Evolutionary conservation across 2,888 invertebrate genomes (phyloP).

Genomic region (Lithodes maja): DNA sequence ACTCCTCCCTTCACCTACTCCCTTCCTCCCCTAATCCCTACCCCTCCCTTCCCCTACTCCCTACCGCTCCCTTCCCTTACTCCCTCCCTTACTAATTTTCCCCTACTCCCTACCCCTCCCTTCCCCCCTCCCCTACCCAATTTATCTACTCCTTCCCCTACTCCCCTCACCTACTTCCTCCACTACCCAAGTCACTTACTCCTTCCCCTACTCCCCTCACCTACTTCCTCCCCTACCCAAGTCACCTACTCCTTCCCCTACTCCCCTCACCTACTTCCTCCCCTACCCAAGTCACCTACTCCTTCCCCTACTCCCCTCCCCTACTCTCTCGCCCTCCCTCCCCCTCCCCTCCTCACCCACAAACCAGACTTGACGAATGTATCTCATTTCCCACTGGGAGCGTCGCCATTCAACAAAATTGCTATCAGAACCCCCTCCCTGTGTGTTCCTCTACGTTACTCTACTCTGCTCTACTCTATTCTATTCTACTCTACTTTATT

Average conservation of each 20-base stretch:
- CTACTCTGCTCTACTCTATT: not conserved
- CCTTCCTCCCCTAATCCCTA: not conserved
- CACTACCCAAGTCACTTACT: not conserved
- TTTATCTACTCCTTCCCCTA: not conserved
- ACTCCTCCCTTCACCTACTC: not conserved
- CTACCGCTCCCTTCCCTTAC: not conserved
- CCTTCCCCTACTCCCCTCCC: slow-evolving; percentile 19
- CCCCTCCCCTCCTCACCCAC: not conserved
- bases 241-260: no score
- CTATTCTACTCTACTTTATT: not conserved
- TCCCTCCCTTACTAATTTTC: not conserved
- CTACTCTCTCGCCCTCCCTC: slow-evolving; percentile 8
- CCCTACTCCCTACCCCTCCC: not conserved
- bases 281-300: not conserved
- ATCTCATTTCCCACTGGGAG: slow-evolving; percentile 19
- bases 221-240: not conserved
- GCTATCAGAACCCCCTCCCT: not conserved
- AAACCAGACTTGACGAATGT: not conserved
- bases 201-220: slow-evolving; percentile 7
- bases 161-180: not conserved
- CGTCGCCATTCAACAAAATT: slow-evolving; percentile 23
- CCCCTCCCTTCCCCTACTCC: not conserved
- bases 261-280: not conserved
- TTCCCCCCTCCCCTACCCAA: not conserved
- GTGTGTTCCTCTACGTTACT: not conserved